Conservation (phyloP, 2,797 vertebrate species). For the Calcarius lapponicus region DNA sequence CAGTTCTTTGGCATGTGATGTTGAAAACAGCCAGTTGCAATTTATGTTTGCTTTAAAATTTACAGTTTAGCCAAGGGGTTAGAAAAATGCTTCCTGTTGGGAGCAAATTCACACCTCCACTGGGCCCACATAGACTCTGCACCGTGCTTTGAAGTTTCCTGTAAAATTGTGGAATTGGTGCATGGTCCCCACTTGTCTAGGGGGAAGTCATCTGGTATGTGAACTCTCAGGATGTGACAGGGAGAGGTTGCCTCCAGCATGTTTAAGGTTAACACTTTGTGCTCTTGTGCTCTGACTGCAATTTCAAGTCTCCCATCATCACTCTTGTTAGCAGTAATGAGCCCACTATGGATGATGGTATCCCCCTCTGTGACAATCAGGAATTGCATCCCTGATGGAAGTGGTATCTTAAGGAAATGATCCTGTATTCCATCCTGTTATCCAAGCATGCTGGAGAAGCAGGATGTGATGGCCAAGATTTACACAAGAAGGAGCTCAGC, state of each 20-base stretch:
- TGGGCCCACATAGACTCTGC: not conserved
- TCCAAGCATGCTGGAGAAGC: not conserved
- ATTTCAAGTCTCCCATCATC: not conserved
- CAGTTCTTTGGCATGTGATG: constrained; percentile 13
- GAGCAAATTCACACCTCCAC: not conserved
- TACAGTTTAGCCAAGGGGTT: not conserved
- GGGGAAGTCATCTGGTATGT: not conserved
- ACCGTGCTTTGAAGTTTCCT: not conserved
- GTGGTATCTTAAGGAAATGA: not conserved
- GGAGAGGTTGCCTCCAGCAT: not conserved
- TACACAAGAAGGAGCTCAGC: not conserved
- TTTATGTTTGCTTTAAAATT: constrained; percentile 21
- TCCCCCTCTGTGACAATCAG: not conserved
- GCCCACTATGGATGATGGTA: not conserved
- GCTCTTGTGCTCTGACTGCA: not conserved
- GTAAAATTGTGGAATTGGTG: not conserved
- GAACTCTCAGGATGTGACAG: not conserved
- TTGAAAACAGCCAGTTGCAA: constrained; percentile 4
- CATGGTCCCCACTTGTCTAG: not conserved
- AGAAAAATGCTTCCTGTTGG: not conserved
- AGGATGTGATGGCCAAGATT: not conserved
- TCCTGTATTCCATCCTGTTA: not conserved
- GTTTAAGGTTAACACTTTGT: not conserved
- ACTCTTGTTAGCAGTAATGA: not conserved
- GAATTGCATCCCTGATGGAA: not conserved